phyloP scores from a whole-genome alignment of 2,888 invertebrate species.

The Eupsilia transversa region DNA sequence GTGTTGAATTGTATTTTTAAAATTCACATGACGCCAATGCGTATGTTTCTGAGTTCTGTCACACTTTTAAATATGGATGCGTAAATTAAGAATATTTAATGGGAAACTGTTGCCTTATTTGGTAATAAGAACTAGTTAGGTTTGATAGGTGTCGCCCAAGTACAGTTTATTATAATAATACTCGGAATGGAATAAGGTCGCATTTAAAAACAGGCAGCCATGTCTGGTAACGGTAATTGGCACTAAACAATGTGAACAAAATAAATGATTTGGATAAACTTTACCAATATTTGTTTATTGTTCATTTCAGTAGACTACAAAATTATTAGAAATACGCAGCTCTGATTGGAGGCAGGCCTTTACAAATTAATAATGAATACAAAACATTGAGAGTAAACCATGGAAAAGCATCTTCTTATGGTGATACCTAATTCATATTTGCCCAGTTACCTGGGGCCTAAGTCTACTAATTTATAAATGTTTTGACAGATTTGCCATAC shows the following conservation, averaged over 20 bases:
- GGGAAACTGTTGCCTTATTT: constrained; percentile 36
- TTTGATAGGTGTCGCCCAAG: constrained; percentile 34
- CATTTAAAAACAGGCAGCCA: constrained; percentile 26
- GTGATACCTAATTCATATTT: no score
- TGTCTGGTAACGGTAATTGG: constrained; percentile 34
- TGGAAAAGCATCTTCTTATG: no score
- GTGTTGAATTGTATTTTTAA: constrained; percentile 37
- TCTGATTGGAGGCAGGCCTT: background rate
- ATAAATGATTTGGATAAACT: background rate
- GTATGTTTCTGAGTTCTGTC: constrained; percentile 15
- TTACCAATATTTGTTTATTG: background rate
- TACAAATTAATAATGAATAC: background rate
- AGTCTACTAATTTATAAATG: no score
- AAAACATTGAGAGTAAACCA: background rate
- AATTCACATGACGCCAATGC: background rate
- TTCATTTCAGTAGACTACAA: no score
- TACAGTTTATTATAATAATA: constrained; percentile 39
- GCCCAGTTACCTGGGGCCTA: no score
- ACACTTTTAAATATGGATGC: constrained; percentile 31
- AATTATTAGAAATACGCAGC: background rate
- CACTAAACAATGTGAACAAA: constrained; percentile 25
- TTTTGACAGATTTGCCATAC: no score
- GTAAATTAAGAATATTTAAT: constrained; percentile 52
- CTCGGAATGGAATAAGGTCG: constrained; percentile 31
- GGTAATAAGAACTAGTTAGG: constrained; percentile 54